Conservation (phyloP, 2,888 invertebrate species). For the Cylindroiulus punctatus region DNA sequence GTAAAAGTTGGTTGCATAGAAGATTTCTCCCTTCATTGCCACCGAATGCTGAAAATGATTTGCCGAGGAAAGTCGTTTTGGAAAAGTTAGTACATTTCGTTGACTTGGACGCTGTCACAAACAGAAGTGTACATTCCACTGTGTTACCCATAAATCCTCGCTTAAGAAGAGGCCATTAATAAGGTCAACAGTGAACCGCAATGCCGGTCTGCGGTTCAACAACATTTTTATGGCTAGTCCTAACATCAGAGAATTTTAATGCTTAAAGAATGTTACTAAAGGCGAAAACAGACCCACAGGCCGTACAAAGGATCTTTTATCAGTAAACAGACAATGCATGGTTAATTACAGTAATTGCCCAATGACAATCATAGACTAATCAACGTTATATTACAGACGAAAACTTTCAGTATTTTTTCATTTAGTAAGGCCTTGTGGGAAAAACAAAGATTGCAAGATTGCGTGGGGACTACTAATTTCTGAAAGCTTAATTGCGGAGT, state of each 20-base stretch:
- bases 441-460: too few relatives aligned
- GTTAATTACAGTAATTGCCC: too few relatives aligned
- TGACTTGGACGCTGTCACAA: slow-evolving; percentile 19
- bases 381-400: too few relatives aligned
- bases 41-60: background rate
- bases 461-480: too few relatives aligned
- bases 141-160: background rate
- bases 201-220: background rate
- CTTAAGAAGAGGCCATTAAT: background rate
- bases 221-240: background rate
- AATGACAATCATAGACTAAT: too few relatives aligned
- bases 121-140: slow-evolving; percentile 19
- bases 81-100: slow-evolving; percentile 13
- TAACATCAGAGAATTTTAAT: background rate
- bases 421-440: too few relatives aligned
- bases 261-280: background rate
- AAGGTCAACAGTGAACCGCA: slow-evolving; percentile 4
- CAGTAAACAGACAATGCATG: too few relatives aligned
- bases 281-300: too few relatives aligned
- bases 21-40: background rate
- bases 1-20: background rate
- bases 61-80: background rate
- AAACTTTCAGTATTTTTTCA: too few relatives aligned
- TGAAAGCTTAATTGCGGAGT: too few relatives aligned
- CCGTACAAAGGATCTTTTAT: too few relatives aligned